Evolutionary conservation across 1,140 invertebrate genomes (phyloP).

Genomic region (Triops cancriformis): DNA sequence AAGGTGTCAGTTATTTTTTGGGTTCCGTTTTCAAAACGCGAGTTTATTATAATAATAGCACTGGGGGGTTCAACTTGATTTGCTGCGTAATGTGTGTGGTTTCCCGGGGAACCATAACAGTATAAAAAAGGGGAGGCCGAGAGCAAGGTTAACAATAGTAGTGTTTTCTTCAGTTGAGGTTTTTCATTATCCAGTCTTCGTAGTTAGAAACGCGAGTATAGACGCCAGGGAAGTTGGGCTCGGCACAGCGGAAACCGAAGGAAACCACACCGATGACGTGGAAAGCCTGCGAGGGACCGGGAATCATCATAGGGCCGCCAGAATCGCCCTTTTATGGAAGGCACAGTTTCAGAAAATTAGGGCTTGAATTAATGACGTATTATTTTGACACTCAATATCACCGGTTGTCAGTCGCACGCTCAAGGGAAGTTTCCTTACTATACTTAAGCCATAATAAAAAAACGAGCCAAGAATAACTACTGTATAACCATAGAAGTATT

Average conservation of each 20-base stretch:
- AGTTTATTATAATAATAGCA: not conserved
- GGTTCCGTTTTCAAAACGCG: not conserved
- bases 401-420: too few species aligned
- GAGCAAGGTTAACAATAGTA: not conserved
- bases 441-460: too few species aligned
- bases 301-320: slow-evolving; percentile 68
- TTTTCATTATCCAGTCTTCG: slow-evolving; percentile 39
- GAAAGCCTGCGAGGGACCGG: slow-evolving; percentile 39
- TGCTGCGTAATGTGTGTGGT: not conserved
- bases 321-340: slow-evolving; percentile 57
- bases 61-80: not conserved
- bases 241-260: slow-evolving; percentile 62
- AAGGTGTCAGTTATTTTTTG: not conserved
- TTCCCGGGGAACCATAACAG: not conserved
- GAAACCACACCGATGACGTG: slow-evolving; percentile 64
- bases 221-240: slow-evolving; percentile 61
- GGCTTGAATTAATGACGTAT: too few species aligned
- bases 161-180: slow-evolving; percentile 27
- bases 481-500: too few species aligned
- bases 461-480: too few species aligned
- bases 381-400: too few species aligned
- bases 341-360: too few species aligned
- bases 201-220: slow-evolving; percentile 59
- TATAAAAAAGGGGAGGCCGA: not conserved
- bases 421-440: too few species aligned